These are phyloP conservation scores for Tipula vernalis DNA, from an alignment of 2,888 invertebrate species.

Conservation along the genomic window DNA sequence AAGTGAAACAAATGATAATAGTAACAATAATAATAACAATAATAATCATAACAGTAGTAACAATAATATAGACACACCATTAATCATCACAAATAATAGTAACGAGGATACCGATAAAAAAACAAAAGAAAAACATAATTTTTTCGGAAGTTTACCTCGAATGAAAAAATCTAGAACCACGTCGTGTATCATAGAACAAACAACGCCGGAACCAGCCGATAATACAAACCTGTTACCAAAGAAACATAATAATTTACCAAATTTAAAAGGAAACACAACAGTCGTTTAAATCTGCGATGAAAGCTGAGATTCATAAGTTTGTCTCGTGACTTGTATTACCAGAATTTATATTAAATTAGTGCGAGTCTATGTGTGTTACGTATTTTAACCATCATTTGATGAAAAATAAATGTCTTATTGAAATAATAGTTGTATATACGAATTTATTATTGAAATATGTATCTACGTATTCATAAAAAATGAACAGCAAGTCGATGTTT, in stretches of 20 bases:
- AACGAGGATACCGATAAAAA: constrained; percentile 15
- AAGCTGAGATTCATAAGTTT: not conserved
- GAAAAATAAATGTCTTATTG: no score
- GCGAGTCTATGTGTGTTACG: not conserved
- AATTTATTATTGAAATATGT: no score
- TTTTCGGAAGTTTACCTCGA: constrained; percentile 23
- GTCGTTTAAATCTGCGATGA: not conserved
- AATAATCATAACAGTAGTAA: not conserved
- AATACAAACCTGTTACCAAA: not conserved
- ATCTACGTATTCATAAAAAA: no score
- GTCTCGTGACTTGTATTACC: not conserved
- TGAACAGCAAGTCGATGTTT: no score
- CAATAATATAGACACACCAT: not conserved
- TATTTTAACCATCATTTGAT: not conserved
- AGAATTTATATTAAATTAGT: not conserved
- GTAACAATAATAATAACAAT: not conserved
- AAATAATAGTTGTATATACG: no score
- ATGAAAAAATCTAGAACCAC: constrained; percentile 19
- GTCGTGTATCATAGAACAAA: constrained; percentile 15
- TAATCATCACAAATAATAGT: not conserved
- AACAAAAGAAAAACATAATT: constrained; percentile 17
- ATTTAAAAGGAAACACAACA: not conserved
- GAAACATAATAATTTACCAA: not conserved
- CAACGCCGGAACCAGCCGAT: not conserved
- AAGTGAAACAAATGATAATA: not conserved